Conservation (phyloP, 2,113 vertebrate genomes). For the Menidia beryllina region DNA sequence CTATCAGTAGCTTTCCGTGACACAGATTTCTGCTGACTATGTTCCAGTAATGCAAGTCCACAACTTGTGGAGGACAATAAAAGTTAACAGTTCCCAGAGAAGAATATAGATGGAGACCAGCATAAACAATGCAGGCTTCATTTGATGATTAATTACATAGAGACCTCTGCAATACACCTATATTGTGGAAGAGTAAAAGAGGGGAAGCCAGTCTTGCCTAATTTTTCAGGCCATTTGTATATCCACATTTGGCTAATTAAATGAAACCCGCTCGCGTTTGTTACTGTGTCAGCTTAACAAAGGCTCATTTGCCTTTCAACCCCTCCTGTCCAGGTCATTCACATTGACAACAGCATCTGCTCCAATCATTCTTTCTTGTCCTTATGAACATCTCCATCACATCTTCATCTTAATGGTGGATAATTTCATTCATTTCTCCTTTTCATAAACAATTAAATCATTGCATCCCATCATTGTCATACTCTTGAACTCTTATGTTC, state of each 20-base stretch:
- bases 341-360: slow-evolving; percentile 59
- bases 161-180: slow-evolving; percentile 7
- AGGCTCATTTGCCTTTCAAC: slow-evolving; percentile 48
- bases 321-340: slow-evolving; percentile 29
- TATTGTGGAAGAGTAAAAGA: slow-evolving; percentile 19
- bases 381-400: slow-evolving; percentile 36
- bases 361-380: slow-evolving; percentile 49
- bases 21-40: slow-evolving; percentile 17
- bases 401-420: slow-evolving; percentile 49
- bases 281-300: slow-evolving; percentile 40
- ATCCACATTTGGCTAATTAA: slow-evolving; percentile 46
- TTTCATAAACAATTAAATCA: slow-evolving; percentile 62
- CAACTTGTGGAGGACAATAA: slow-evolving; percentile 26
- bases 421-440: slow-evolving; percentile 51
- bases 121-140: slow-evolving; percentile 24
- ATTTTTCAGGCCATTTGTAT: slow-evolving; percentile 13
- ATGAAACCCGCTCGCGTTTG: slow-evolving; percentile 33
- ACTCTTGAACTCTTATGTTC: slow-evolving; percentile 39
- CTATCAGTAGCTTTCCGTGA: background rate
- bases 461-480: slow-evolving; percentile 53
- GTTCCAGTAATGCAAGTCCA: slow-evolving; percentile 5
- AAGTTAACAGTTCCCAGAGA: slow-evolving; percentile 6
- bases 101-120: slow-evolving; percentile 9
- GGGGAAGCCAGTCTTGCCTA: slow-evolving; percentile 6
- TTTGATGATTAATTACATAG: slow-evolving; percentile 29